Base-by-base conservation (phyloP, 2,888 invertebrate species). In the Trissonchulus sp. region DNA sequence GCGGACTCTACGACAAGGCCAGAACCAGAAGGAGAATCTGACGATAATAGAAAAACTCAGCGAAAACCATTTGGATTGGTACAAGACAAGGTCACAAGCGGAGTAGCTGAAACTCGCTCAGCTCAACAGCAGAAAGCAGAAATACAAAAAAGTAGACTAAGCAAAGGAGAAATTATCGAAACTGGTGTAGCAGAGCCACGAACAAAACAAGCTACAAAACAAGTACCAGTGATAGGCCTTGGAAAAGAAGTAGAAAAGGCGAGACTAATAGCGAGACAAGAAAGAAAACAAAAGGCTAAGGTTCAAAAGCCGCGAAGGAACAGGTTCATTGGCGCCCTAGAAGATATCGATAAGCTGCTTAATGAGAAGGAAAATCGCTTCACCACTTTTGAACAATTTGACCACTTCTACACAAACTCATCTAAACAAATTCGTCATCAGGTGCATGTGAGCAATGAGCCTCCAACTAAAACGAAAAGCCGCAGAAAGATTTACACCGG, bases 271-370 rank as follows among this genome's bases (percentile, higher is more conserved):
- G 3, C 8, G 35, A 69, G 69, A 34, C 3, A 28, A 15, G 31
- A 73, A 63, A 31, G 28, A 8, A 63, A 63, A 63, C 33, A n/a
- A n/a, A 23, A 2, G 33, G n/a, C 73, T 30, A 63, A 73, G 63
- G 37, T 38, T 2, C n/a, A 72, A 33, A 72, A 72, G 34, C 69
- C 28, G 18, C 2, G 69, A 38, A 30, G 28, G 28, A 75, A 75
- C 30, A 8, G 31, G 15, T 74, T 73, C 30, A 74, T 76, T 34
- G 62, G 69, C 8, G 15, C 65, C 8, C 1, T 74, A 23, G 8
- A 28, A 62, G 76, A 76, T 69, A 74, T 74, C 60, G 76, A 76
- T 63, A 63, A 48, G 8, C n/a, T 76, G n/a, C 68, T 76, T 34
- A n/a, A 18, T 34, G 34, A 65, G 33, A 74, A 74, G 30, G 74